These are phyloP conservation scores for Orthosia cruda DNA, from an alignment of 2,888 invertebrate genomes.

Conservation along the genomic window DNA sequence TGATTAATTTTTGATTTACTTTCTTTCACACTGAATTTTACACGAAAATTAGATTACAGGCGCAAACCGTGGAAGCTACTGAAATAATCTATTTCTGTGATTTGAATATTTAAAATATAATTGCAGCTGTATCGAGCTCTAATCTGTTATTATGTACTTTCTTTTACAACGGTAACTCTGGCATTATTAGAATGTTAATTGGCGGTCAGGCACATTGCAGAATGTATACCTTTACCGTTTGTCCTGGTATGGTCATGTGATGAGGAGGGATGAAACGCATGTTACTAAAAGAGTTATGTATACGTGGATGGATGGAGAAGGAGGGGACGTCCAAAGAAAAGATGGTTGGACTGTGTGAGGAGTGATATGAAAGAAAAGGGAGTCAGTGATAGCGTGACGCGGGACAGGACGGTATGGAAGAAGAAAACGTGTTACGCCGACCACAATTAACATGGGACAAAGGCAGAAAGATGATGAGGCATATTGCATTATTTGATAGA, in stretches of 20 bases:
- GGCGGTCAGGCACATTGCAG: neutral
- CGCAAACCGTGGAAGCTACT: neutral
- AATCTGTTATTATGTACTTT: constrained; percentile 23
- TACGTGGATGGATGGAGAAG: no score
- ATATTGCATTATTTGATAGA: neutral
- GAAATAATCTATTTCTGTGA: neutral
- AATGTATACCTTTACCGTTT: neutral
- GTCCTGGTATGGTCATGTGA: no score
- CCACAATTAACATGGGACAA: no score
- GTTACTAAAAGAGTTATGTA: no score
- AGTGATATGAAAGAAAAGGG: no score
- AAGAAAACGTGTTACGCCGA: no score
- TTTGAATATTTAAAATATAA: constrained; percentile 27
- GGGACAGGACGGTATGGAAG: no score
- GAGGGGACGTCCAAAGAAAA: no score
- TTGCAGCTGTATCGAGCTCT: constrained; percentile 10
- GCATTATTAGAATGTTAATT: neutral
- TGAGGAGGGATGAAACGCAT: no score
- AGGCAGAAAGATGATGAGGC: neutral
- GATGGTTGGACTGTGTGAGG: no score
- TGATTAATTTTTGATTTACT: constrained; percentile 56
- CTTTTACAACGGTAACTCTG: constrained; percentile 19
- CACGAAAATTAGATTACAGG: constrained; percentile 21
- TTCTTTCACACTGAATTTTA: constrained; percentile 61
- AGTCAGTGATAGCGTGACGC: no score